A percentile compares a stretch with the other conserved stretches of the same genome.
Evolutionary conservation across 1,140 invertebrate genomes (phyloP).

Genomic region (fruit fly (Drosophila melanogaster)): DNA sequence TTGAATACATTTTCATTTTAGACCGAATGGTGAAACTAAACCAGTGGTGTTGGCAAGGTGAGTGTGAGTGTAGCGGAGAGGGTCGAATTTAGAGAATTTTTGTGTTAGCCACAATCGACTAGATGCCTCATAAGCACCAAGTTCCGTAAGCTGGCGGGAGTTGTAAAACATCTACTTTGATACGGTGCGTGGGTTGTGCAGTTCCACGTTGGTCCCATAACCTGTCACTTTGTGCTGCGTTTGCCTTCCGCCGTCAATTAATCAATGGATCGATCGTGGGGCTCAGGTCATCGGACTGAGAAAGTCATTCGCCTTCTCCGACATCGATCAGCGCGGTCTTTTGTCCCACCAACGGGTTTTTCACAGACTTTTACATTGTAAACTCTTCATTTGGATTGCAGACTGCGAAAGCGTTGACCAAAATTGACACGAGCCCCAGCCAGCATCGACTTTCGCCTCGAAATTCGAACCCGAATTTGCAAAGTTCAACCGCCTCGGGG

Average conservation of each 20-base stretch:
- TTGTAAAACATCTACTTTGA: background rate
- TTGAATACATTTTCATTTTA: no score
- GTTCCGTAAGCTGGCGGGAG: background rate
- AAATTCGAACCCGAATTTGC: slow-evolving; percentile 15
- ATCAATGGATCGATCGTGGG: slow-evolving; percentile 19
- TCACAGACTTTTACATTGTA: slow-evolving; percentile 30
- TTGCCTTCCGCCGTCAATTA: slow-evolving; percentile 5
- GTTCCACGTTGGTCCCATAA: background rate
- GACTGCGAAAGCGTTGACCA: slow-evolving; percentile 45
- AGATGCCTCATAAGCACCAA: slow-evolving; percentile 28
- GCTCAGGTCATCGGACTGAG: slow-evolving; percentile 43
- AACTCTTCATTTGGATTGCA: slow-evolving; percentile 31
- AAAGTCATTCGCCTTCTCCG: slow-evolving; percentile 26
- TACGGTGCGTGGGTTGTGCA: background rate
- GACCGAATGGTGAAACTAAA: no score
- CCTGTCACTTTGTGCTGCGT: slow-evolving; percentile 1
- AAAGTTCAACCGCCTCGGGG: slow-evolving; percentile 23
- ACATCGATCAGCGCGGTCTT: slow-evolving; percentile 21
- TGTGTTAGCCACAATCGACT: background rate
- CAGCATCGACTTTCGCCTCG: slow-evolving; percentile 35
- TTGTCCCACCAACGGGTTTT: slow-evolving; percentile 41
- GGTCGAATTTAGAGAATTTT: slow-evolving; percentile 11
- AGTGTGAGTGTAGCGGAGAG: background rate
- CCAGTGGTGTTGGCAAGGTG: background rate
- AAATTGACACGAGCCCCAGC: slow-evolving; percentile 24